Percentiles rank a stretch among this genome's conserved stretches.
Evolutionary conservation across 1,140 invertebrate species (phyloP).

Genomic region (Drosophila ficusphila): DNA sequence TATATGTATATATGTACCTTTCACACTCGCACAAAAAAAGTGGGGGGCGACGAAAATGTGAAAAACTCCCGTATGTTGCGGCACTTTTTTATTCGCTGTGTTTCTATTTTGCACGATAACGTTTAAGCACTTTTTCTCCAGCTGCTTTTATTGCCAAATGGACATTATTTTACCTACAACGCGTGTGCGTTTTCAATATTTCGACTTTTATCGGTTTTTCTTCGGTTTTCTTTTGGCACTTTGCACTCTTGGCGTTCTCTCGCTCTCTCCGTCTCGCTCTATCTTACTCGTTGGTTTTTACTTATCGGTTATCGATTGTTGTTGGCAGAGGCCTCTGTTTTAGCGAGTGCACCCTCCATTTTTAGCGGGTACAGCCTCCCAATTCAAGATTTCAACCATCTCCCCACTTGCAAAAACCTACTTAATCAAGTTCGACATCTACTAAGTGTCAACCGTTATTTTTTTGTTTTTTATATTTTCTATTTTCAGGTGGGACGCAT

Average conservation of each 20-base stretch:
- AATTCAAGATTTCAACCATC: no score
- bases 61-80: constrained; percentile 29
- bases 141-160: constrained; percentile 45
- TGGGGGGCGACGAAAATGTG: constrained; percentile 40
- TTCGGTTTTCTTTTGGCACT: constrained; percentile 34
- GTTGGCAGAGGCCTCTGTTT: no score
- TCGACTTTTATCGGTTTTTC: constrained; percentile 20
- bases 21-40: constrained; percentile 28
- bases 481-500: no score
- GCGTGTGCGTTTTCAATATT: constrained; percentile 37
- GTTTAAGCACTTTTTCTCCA: constrained; percentile 46
- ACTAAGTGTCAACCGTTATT: no score
- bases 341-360: no score
- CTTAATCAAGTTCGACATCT: no score
- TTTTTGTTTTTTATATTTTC: no score
- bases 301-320: constrained; percentile 35
- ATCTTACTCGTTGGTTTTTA: constrained; percentile 2
- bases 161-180: constrained; percentile 36
- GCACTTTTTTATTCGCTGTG: constrained; percentile 23
- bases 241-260: constrained; percentile 24
- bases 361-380: no score
- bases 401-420: no score
- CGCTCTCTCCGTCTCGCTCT: constrained; percentile 10
- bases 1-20: constrained; percentile 56
- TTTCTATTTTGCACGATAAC: constrained; percentile 20